Conservation (phyloP, 2,797 vertebrate species). For the Cichlasoma orientale region DNA sequence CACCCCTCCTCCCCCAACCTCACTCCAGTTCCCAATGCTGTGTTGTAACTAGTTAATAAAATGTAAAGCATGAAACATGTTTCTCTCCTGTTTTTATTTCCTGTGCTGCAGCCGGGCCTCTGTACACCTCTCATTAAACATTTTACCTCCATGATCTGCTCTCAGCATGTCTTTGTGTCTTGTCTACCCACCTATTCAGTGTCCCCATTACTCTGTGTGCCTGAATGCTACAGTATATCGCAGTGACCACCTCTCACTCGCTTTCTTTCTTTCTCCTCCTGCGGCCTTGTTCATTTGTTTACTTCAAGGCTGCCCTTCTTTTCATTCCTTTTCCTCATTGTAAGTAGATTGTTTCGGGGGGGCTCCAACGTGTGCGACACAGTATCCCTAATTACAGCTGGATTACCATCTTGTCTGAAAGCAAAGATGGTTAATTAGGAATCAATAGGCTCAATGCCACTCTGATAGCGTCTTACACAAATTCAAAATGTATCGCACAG, state of each 20-base stretch:
- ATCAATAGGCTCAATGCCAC: slow-evolving; percentile 57
- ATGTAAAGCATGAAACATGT: slow-evolving; percentile 62
- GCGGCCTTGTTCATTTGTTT: slow-evolving; percentile 63
- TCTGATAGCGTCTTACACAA: slow-evolving; percentile 47
- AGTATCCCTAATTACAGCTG: slow-evolving; percentile 68
- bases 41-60: slow-evolving; percentile 65
- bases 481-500: slow-evolving; percentile 24
- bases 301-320: slow-evolving; percentile 39
- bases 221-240: slow-evolving; percentile 20
- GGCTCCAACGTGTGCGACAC: slow-evolving; percentile 53
- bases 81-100: slow-evolving; percentile 56
- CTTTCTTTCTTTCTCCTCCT: slow-evolving; percentile 30
- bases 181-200: slow-evolving; percentile 50
- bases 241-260: slow-evolving; percentile 46
- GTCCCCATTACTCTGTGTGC: slow-evolving; percentile 64
- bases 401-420: slow-evolving; percentile 75
- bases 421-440: slow-evolving; percentile 74
- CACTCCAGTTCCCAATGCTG: slow-evolving; percentile 2
- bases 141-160: slow-evolving; percentile 49
- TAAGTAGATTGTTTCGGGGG: slow-evolving; percentile 46
- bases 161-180: slow-evolving; percentile 65
- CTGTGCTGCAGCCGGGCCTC: slow-evolving; percentile 49
- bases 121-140: slow-evolving; percentile 63
- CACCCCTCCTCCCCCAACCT: slow-evolving; percentile 12
- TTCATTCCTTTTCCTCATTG: slow-evolving; percentile 35